Conservation (phyloP, 2,888 invertebrate genomes). For the Steinernema scapterisci region DNA sequence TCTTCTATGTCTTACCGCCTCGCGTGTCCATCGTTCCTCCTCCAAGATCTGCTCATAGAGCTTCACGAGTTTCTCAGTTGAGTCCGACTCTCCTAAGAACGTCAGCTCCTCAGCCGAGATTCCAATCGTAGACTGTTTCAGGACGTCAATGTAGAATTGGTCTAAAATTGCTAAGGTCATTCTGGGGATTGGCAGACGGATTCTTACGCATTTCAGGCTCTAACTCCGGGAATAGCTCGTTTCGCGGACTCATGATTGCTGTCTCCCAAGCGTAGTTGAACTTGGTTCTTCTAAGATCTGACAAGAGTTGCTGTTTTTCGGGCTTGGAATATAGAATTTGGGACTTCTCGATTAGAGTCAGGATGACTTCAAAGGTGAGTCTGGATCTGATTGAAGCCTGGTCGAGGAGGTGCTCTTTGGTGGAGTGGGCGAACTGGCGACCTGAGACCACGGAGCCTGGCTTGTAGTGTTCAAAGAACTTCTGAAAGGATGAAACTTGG, state of each 20-base stretch:
- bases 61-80: not conserved
- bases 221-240: not conserved
- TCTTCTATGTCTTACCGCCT: not conserved
- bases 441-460: not conserved
- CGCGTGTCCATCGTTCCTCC: not conserved
- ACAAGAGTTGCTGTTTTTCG: not conserved
- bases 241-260: slow-evolving; percentile 13
- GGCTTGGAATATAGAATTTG: not conserved
- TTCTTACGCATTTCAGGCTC: not conserved
- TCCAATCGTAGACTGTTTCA: not conserved
- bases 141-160: not conserved
- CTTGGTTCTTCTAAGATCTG: not conserved
- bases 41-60: not conserved
- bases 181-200: not conserved
- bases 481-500: not conserved
- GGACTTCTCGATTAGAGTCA: not conserved
- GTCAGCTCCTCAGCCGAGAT: not conserved
- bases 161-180: not conserved
- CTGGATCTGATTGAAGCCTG: not conserved
- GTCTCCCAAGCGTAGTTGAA: slow-evolving; percentile 28
- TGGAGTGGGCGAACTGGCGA: not conserved
- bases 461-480: not conserved
- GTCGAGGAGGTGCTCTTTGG: not conserved
- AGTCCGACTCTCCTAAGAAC: not conserved
- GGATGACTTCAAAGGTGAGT: slow-evolving; percentile 12